phyloP scores from a whole-genome alignment of 2,888 invertebrate genomes.

The Microctonus brassicae region DNA sequence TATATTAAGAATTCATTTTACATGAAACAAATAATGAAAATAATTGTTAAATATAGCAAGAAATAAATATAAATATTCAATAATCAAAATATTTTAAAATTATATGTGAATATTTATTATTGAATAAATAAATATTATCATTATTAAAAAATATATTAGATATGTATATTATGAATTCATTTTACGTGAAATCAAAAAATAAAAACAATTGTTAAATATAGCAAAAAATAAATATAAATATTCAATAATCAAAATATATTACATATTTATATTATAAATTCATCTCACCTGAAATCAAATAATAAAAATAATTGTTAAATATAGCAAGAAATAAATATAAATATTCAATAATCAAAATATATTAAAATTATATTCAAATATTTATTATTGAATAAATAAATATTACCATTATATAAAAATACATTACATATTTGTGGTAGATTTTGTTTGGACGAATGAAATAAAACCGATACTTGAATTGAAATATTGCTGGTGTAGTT shows the following conservation, averaged over 20 bases:
- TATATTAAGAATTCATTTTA: neutral
- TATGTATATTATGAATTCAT: neutral
- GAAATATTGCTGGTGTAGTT: neutral
- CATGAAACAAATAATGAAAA: neutral
- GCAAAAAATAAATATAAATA: neutral
- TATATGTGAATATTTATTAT: no score
- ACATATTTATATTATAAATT: neutral
- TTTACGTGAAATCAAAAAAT: neutral
- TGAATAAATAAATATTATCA: no score
- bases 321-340: neutral
- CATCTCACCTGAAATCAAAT: neutral
- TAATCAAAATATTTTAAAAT: no score
- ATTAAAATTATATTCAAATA: no score
- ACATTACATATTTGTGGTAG: neutral
- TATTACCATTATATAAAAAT: no score
- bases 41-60: neutral
- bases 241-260: no score
- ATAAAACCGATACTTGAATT: conserved; percentile 26
- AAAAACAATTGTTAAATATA: neutral
- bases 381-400: no score
- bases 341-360: neutral
- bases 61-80: neutral
- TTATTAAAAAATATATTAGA: no score
- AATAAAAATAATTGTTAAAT: neutral
- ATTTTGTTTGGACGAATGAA: neutral